Percentiles rank a stretch among this genome's conserved stretches.
Conservation (phyloP, 2,113 vertebrate species). For the Paralichthys olivaceus region DNA sequence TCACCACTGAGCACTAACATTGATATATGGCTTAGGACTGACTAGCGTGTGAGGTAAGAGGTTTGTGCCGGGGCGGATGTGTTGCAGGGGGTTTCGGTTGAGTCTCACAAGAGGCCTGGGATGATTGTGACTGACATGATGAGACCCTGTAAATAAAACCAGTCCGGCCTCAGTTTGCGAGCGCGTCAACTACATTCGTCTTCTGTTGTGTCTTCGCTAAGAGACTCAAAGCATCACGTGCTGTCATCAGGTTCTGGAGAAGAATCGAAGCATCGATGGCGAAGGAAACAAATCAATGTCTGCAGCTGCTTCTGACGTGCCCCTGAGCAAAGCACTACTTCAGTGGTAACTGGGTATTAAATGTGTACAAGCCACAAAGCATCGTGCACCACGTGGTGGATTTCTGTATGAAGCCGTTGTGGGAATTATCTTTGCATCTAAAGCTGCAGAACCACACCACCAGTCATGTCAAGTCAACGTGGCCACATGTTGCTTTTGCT, state of each 20-base stretch:
- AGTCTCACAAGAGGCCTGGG: conserved; percentile 20
- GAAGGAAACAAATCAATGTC: neutral
- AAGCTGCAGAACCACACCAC: neutral
- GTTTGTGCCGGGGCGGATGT: conserved; percentile 16
- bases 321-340: conserved; percentile 35
- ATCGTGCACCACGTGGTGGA: neutral
- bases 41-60: conserved; percentile 37
- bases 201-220: conserved; percentile 2
- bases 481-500: neutral
- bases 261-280: neutral
- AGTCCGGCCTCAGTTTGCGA: neutral
- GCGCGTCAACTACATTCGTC: conserved; percentile 19
- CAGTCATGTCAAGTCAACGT: neutral
- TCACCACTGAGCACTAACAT: conserved; percentile 49
- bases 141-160: conserved; percentile 51
- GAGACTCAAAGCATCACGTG: conserved; percentile 6
- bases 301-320: conserved; percentile 34
- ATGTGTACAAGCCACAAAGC: conserved; percentile 7
- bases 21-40: conserved; percentile 63
- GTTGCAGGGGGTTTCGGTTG: conserved; percentile 12
- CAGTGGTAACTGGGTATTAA: conserved; percentile 9
- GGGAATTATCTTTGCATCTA: conserved; percentile 2
- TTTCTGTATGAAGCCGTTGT: neutral
- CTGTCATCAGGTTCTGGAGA: conserved; percentile 21
- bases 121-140: conserved; percentile 57